phyloP scores from a whole-genome alignment of 2,888 invertebrate genomes.

The Ichneumoninae sp. region DNA sequence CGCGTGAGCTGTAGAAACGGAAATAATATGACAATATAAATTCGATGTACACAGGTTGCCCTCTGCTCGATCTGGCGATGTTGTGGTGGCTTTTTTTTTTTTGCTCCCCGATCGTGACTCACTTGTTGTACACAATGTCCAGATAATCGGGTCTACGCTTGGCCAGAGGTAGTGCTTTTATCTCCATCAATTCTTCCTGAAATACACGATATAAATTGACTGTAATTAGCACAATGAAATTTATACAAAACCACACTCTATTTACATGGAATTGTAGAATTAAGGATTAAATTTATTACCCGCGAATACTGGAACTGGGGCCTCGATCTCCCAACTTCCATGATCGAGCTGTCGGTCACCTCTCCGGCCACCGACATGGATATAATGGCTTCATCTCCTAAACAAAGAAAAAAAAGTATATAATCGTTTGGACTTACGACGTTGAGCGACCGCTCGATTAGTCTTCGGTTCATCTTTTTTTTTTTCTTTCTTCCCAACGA shows the following conservation, averaged over 20 bases:
- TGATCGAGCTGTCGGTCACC: conserved; percentile 82
- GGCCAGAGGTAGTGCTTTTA: conserved; percentile 89
- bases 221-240: not conserved
- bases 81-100: not conserved
- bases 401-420: conserved; percentile 54
- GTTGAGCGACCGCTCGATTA: not conserved
- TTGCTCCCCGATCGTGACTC: conserved; percentile 72
- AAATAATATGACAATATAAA: conserved; percentile 63
- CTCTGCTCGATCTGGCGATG: not conserved
- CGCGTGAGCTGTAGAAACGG: conserved; percentile 81
- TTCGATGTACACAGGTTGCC: not conserved
- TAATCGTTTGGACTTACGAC: not conserved
- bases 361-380: conserved; percentile 84
- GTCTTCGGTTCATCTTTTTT: not conserved
- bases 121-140: conserved; percentile 86
- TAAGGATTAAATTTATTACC: conserved; percentile 71
- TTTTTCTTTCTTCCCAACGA: not conserved
- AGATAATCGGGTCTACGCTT: conserved; percentile 90
- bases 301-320: conserved; percentile 83
- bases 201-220: conserved; percentile 81
- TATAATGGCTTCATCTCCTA: conserved; percentile 86
- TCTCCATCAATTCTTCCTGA: conserved; percentile 89
- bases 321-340: conserved; percentile 82
- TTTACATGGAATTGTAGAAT: conserved; percentile 49
- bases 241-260: conserved; percentile 10